Percentiles rank a stretch among this genome's conserved stretches.
phyloP scores from a whole-genome alignment of 2,113 vertebrate species.

The Coregonus clupeaformis region DNA sequence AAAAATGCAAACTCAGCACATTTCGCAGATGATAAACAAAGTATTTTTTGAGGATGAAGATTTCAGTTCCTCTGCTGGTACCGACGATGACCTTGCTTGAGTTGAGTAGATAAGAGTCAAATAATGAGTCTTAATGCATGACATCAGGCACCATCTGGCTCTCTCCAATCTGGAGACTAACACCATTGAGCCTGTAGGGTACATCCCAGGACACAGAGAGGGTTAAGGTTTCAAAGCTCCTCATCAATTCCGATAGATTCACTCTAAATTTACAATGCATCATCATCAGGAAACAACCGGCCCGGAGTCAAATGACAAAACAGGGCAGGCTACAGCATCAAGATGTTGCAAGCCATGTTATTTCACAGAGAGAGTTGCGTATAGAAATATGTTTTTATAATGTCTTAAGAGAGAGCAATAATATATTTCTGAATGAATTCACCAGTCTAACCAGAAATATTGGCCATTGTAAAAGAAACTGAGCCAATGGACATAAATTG shows the following conservation, averaged over 20 bases:
- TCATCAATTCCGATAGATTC: background rate
- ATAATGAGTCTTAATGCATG: slow-evolving; percentile 32
- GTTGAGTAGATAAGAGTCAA: background rate
- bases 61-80: slow-evolving; percentile 20
- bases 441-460: too few relatives aligned
- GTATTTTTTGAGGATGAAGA: slow-evolving; percentile 25
- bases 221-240: slow-evolving; percentile 32
- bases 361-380: too few relatives aligned
- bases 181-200: slow-evolving; percentile 37
- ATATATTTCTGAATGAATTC: too few relatives aligned
- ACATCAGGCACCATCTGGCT: slow-evolving; percentile 68
- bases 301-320: background rate
- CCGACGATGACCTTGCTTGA: background rate
- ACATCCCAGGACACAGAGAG: slow-evolving; percentile 13
- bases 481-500: background rate
- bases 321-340: background rate
- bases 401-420: too few relatives aligned
- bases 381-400: too few relatives aligned
- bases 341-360: background rate
- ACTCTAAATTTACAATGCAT: background rate
- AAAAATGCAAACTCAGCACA: background rate
- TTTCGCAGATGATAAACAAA: background rate
- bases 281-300: background rate
- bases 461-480: too few relatives aligned
- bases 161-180: slow-evolving; percentile 34